Percentiles rank a stretch among this genome's conserved stretches.
phyloP scores from a whole-genome alignment of 2,888 invertebrate species.

The Proisotoma minuta region DNA sequence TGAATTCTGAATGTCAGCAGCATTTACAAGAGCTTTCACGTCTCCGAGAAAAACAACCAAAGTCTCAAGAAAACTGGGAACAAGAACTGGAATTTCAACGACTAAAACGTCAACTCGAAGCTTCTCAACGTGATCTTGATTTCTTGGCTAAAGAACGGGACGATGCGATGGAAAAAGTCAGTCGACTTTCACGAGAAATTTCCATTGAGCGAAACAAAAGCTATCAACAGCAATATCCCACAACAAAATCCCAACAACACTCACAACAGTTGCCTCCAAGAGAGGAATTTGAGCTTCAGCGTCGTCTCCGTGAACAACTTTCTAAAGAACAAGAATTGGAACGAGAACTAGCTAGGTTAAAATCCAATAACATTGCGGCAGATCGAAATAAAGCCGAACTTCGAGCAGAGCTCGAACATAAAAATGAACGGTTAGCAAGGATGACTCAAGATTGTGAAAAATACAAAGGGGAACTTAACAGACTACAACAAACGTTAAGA shows the following conservation, averaged over 20 bases:
- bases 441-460: constrained; percentile 25
- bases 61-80: no score
- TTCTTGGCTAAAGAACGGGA: not conserved
- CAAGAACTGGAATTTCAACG: not conserved
- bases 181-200: constrained; percentile 3
- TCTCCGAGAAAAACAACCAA: not conserved
- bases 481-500: constrained; percentile 32
- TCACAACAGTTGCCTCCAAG: constrained; percentile 14
- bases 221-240: not conserved
- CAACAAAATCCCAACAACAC: not conserved
- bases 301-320: constrained; percentile 21
- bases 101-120: not conserved
- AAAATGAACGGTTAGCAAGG: constrained; percentile 38
- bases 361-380: constrained; percentile 16
- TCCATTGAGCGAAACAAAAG: not conserved
- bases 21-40: not conserved
- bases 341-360: constrained; percentile 21
- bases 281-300: constrained; percentile 27
- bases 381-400: constrained; percentile 40
- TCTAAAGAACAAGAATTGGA: constrained; percentile 14
- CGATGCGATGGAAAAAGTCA: not conserved
- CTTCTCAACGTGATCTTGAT: not conserved
- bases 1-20: not conserved
- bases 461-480: constrained; percentile 27
- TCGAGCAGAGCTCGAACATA: constrained; percentile 38